Evolutionary conservation across 2,888 invertebrate genomes (phyloP), one percentile per base, ranked within the genome.

Genomic region (Ichneumon xanthorius): DNA sequence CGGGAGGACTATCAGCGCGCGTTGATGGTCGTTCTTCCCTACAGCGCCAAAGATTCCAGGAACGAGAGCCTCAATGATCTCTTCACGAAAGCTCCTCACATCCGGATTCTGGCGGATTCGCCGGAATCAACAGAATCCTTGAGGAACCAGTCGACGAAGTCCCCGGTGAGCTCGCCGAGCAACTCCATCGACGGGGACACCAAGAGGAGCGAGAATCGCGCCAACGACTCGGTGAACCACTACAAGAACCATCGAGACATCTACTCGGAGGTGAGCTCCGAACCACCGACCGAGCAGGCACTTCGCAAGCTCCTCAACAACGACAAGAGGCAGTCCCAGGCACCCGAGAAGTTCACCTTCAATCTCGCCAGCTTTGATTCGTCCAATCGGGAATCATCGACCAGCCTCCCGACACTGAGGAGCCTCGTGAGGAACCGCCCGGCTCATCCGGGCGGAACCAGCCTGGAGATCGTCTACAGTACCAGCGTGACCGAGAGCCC

Each of bases 11-110:
- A 94, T 58, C 92, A 94, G 71, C 94, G 95, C 88, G 95, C 96
- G 0, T 92, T 97, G 22, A 96, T 96, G 95, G 95, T 96, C 0
- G 97, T 97, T 0, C 93, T 96, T 88, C 96, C 97, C 0, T 96
- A 96, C 89, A 95, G 96, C 67, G 95, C 95, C 6, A 94, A 95
- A 53, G 95, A 95, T 87, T 94, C 95, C 0, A 94, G 95, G 1
- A 94, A 95, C 4, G 95, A 95, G 5, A 93, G 92, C 81, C 93
- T 96, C 73, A 95, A 96, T 89, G 96, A 96, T 88, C 92, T 96
- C 0, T 96, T 95, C 89, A 96, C 96, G 2, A 96, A 95, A 91
- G 95, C 96, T 65, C 96, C 97, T 0, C 94, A 96, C 85, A 95
- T 96, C 0, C 95, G 95, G 91, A 94, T 96, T 67, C 94, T 96